Evolutionary conservation across 2,888 invertebrate species (phyloP).

Genomic region (Drosophila setosimentum): DNA sequence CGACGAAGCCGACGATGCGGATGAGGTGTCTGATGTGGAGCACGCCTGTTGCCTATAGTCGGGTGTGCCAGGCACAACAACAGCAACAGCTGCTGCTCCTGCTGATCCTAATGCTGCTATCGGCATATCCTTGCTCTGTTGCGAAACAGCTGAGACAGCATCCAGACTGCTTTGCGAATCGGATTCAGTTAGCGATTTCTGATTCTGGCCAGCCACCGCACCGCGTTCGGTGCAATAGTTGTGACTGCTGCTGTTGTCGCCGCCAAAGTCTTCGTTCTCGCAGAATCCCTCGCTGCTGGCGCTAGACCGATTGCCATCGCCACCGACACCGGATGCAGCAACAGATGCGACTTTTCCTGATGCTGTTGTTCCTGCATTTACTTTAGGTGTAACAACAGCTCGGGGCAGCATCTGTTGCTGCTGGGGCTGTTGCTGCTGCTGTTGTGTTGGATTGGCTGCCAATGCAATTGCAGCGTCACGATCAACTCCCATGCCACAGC

Average conservation of each 20-base stretch:
- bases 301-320: conserved; percentile 94
- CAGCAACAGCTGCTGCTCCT: conserved; percentile 22
- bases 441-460: conserved; percentile 31
- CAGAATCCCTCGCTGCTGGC: conserved; percentile 98
- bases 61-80: conserved; percentile 42
- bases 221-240: conserved; percentile 83
- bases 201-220: conserved; percentile 59
- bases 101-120: conserved; percentile 27
- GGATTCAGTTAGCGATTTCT: conserved; percentile 76
- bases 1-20: conserved; percentile 80
- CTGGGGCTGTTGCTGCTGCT: conserved; percentile 24
- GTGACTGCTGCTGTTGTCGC: conserved; percentile 88
- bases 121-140: conserved; percentile 65
- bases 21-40: conserved; percentile 78
- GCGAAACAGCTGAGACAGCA: conserved; percentile 64
- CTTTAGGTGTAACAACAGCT: conserved; percentile 18
- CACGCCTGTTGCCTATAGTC: conserved; percentile 72
- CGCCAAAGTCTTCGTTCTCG: conserved; percentile 94
- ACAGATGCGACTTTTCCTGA: neutral
- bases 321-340: conserved; percentile 20
- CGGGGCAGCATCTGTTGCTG: conserved; percentile 7
- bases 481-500: conserved; percentile 37
- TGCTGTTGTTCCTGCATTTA: conserved; percentile 15
- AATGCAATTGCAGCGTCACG: conserved; percentile 25
- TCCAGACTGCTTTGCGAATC: conserved; percentile 83